These are phyloP conservation scores for Atta colombica DNA, from an alignment of 1,140 invertebrate genomes.

Conservation along the genomic window DNA sequence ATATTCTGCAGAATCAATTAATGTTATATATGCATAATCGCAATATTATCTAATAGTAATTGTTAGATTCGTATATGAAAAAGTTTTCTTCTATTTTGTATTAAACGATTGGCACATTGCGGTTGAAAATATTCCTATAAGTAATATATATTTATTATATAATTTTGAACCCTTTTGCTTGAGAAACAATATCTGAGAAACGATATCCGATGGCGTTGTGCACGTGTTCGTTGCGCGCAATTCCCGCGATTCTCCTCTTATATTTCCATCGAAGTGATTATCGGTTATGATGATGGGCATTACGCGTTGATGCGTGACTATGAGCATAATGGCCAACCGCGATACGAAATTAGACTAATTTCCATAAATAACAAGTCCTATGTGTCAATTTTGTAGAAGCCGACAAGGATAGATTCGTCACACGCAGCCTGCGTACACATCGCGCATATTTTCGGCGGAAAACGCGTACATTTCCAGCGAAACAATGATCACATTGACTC, in stretches of 20 bases:
- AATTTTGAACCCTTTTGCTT: constrained; percentile 29
- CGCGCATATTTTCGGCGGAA: constrained; percentile 66
- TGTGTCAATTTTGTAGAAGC: constrained; percentile 53
- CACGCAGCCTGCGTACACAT: neutral
- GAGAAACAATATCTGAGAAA: constrained; percentile 42
- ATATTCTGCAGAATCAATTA: neutral
- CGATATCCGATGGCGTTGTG: constrained; percentile 26
- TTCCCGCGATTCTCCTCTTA: constrained; percentile 64
- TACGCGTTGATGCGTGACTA: constrained; percentile 62
- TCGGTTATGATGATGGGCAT: constrained; percentile 57
- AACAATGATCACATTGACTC: constrained; percentile 75
- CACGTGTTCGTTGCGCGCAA: constrained; percentile 33
- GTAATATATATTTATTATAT: constrained; percentile 2
- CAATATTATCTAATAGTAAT: constrained; percentile 3
- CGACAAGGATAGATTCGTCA: constrained; percentile 65
- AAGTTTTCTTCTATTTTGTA: neutral
- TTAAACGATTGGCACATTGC: neutral
- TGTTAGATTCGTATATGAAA: neutral
- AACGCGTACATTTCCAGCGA: constrained; percentile 68
- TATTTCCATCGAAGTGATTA: constrained; percentile 70
- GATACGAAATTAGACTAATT: constrained; percentile 69
- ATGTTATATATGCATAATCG: neutral
- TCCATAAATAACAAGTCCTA: constrained; percentile 64
- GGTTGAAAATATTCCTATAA: neutral
- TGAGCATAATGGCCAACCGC: constrained; percentile 41